These are phyloP conservation scores for Dipodomys spectabilis DNA, from an alignment of 2,113 vertebrate genomes.

Conservation along the genomic window DNA sequence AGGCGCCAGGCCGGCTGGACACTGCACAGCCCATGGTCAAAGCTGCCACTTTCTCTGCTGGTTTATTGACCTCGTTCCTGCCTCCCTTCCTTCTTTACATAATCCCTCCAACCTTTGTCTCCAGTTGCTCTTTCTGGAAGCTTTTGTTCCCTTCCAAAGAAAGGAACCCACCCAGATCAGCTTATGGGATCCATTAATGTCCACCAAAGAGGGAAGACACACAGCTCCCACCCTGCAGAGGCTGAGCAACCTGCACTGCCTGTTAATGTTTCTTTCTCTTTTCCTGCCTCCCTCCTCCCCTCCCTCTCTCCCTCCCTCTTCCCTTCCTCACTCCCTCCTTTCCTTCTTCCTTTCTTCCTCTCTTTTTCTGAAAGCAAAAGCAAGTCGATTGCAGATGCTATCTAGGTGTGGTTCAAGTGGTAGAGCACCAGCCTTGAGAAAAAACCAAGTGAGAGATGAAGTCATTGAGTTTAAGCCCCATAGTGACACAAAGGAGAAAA, in stretches of 20 bases:
- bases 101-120: slow-evolving; percentile 19
- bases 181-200: slow-evolving; percentile 67
- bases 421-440: too few relatives aligned
- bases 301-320: accelerated
- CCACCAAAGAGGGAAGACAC: slow-evolving; percentile 68
- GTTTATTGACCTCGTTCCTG: slow-evolving; percentile 41
- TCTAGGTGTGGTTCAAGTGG: neutral
- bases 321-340: accelerated
- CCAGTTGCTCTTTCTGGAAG: slow-evolving; percentile 67
- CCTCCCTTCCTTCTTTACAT: slow-evolving; percentile 56
- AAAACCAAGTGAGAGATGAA: too few relatives aligned
- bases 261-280: neutral
- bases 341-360: accelerated
- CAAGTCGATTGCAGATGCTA: neutral
- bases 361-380: neutral
- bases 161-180: slow-evolving; percentile 62
- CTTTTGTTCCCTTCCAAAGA: slow-evolving; percentile 60
- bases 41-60: neutral
- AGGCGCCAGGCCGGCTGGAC: neutral
- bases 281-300: accelerated
- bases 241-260: slow-evolving; percentile 62
- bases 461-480: too few relatives aligned
- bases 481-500: too few relatives aligned
- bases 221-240: slow-evolving; percentile 59
- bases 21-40: too few relatives aligned